Conservation (phyloP, 1,140 invertebrate genomes). For the Marisa cornuarietis region DNA sequence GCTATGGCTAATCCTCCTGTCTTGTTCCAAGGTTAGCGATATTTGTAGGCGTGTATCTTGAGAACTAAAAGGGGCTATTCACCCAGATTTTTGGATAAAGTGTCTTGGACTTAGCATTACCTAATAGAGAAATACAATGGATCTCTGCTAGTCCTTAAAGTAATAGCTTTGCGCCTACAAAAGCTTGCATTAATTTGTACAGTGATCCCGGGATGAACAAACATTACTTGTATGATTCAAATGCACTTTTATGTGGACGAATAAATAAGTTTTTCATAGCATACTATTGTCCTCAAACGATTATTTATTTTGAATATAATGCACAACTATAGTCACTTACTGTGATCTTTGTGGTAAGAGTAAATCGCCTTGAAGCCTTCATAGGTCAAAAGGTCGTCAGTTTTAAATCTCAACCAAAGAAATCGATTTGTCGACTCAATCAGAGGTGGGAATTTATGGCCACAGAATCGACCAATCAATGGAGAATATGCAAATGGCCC, state of each 20-base stretch:
- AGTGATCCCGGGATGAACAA: no score
- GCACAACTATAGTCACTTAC: constrained; percentile 26
- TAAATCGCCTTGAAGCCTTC: constrained; percentile 84
- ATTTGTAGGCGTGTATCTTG: no score
- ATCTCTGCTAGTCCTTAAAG: no score
- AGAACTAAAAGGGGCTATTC: no score
- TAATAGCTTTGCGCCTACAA: no score
- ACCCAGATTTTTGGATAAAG: no score
- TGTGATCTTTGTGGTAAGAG: constrained; percentile 51
- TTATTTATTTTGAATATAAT: neutral
- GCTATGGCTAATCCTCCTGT: no score
- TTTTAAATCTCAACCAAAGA: constrained; percentile 85
- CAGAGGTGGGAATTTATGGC: constrained; percentile 79
- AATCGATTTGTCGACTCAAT: constrained; percentile 79
- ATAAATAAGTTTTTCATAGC: neutral
- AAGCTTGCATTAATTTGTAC: no score
- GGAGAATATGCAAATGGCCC: constrained; percentile 86
- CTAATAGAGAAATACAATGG: no score
- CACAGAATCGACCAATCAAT: constrained; percentile 77
- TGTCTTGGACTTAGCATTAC: no score
- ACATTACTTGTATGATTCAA: no score
- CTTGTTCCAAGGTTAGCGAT: no score
- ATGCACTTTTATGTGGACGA: neutral
- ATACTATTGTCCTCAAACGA: neutral
- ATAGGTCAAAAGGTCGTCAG: constrained; percentile 86